phyloP scores from a whole-genome alignment of 2,797 vertebrate species.

The Leptoclinus maculatus region DNA sequence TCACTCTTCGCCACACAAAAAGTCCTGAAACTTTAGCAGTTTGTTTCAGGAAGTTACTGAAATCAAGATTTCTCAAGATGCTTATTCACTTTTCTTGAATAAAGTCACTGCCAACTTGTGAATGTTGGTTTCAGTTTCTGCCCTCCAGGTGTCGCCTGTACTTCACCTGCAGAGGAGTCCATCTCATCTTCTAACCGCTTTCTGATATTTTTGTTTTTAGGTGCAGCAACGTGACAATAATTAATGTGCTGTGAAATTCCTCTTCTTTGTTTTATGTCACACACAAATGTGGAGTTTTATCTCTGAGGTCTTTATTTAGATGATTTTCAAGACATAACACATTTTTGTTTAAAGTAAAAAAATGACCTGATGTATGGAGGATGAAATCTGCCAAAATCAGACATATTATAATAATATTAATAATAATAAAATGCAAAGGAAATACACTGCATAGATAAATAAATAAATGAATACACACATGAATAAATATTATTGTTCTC shows the following conservation, averaged over 20 bases:
- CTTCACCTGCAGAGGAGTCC: background rate
- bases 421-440: background rate
- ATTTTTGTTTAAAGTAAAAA: too few relatives aligned
- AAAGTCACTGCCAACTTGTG: background rate
- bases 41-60: background rate
- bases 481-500: too few relatives aligned
- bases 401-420: background rate
- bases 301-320: background rate
- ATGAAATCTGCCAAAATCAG: background rate
- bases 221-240: background rate
- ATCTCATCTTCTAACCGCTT: background rate
- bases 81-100: background rate
- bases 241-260: background rate
- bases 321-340: too few relatives aligned
- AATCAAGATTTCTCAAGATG: too few relatives aligned
- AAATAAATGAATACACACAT: background rate
- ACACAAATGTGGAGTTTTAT: background rate
- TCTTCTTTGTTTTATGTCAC: background rate
- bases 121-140: background rate
- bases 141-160: background rate
- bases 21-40: background rate
- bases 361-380: background rate
- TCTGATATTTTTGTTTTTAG: background rate
- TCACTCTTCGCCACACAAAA: background rate
- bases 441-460: background rate